These are phyloP conservation scores for Zonotrichia leucophrys DNA, from an alignment of 2,113 vertebrate genomes.

Conservation along the genomic window DNA sequence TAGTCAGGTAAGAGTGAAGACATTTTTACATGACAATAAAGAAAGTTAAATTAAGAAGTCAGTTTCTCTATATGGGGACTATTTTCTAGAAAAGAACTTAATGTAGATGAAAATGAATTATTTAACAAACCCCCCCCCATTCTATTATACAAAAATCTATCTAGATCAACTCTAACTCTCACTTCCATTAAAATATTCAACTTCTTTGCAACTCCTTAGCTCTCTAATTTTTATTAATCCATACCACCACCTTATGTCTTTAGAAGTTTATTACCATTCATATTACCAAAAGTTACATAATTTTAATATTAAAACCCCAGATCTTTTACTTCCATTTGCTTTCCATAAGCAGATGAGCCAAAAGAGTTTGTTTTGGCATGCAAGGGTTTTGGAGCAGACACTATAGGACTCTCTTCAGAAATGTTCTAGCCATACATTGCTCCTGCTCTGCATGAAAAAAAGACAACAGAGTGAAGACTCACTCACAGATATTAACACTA, in stretches of 20 bases:
- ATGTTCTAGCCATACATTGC: neutral
- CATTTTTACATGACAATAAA: neutral
- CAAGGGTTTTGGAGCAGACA: neutral
- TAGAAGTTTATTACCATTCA: neutral
- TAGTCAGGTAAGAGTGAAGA: neutral
- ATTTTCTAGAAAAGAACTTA: neutral
- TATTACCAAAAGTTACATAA: neutral
- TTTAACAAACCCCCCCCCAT: neutral
- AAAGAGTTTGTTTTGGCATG: neutral
- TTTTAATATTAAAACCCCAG: neutral
- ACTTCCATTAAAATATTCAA: neutral
- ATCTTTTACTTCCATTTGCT: neutral
- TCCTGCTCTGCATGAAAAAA: neutral
- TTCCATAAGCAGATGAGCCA: neutral
- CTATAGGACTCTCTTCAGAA: neutral
- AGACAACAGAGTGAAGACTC: neutral
- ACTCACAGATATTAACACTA: neutral
- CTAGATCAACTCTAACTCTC: neutral
- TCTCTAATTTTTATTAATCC: neutral
- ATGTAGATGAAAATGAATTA: neutral
- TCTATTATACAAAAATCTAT: neutral
- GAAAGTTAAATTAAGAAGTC: neutral
- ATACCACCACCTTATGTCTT: neutral
- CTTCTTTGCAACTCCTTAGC: neutral
- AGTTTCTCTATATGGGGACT: neutral